These are phyloP conservation scores for Pelecanoides urinatrix DNA, from an alignment of 2,113 vertebrate genomes.

Conservation along the genomic window DNA sequence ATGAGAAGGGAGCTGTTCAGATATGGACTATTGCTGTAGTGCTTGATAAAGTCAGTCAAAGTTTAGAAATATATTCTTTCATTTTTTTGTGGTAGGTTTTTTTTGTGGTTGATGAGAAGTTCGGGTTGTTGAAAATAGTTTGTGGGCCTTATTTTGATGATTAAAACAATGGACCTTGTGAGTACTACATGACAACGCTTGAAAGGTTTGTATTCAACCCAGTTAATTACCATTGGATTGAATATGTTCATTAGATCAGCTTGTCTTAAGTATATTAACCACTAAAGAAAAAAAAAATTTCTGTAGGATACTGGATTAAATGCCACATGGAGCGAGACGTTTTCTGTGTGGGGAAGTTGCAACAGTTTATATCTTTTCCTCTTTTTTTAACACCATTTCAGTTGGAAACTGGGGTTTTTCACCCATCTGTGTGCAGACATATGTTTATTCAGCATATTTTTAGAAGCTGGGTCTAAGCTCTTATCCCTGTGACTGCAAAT, in stretches of 20 bases:
- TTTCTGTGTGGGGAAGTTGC: background rate
- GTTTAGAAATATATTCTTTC: background rate
- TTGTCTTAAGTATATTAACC: background rate
- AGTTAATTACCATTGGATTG: background rate
- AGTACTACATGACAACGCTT: background rate
- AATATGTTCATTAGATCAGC: background rate
- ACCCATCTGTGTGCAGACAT: background rate
- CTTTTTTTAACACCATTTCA: background rate
- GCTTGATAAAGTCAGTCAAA: background rate
- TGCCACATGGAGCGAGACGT: background rate
- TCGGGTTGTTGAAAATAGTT: background rate
- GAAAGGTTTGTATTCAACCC: background rate
- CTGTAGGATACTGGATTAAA: background rate
- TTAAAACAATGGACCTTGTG: background rate
- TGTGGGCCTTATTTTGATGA: background rate
- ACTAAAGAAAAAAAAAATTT: background rate
- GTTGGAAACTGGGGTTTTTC: background rate
- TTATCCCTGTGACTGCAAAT: background rate
- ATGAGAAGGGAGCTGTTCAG: background rate
- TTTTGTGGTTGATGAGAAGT: background rate
- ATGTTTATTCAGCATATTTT: background rate
- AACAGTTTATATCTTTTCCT: background rate
- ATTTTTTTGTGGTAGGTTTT: background rate
- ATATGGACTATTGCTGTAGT: background rate
- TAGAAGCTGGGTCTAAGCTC: background rate